Evolutionary conservation across 2,113 vertebrate species (phyloP), one percentile per base, ranked within the genome.

Genomic region (Melanocharis versteri): DNA sequence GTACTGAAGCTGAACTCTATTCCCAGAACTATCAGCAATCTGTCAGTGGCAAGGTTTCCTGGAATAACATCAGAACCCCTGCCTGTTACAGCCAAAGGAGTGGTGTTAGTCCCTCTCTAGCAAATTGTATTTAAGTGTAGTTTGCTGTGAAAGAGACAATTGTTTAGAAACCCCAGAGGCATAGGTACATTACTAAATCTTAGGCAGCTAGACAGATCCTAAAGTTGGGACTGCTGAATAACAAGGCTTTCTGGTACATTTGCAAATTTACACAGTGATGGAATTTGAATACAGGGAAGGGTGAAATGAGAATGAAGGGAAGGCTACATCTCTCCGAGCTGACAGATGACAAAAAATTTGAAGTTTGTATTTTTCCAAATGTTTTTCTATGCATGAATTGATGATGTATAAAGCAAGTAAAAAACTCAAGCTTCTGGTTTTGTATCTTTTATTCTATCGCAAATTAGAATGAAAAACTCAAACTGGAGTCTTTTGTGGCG

Each of bases 11-110:
- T 95, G 95, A 96, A 96, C 95, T 94, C 78, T 90, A 83, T 96
- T 96, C 93, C 95, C 95, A 97, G 95, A 96, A 97, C 56, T 81
- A 95, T 91, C 51, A 94, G n/a, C 91, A 97, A 87, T 89, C 89
- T 94, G 80, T 94, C 93, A 94, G 87, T 53, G 69, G 65, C 51
- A 87, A 84, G 35, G 27, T 94, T 97, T 96, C 91, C 95, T 92
- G 96, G 94, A 95, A 97, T 39, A 45, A 39, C 75, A 81, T 62
- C 76, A 94, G 82, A 87, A 54, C 0, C 35, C 9, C 17, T 81
- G 62, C 23, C 27, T 78, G 31, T 68, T 87, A 78, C 27, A 72
- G n/a, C 17, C 50, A 62, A 77, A 47, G 68, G 23, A 83, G 66
- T 2, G 3, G 54, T 58, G 47, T 66, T 88, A 77, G 62, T 62